Evolutionary conservation across 2,888 invertebrate genomes (phyloP).

Genomic region (Euzetes globulus): DNA sequence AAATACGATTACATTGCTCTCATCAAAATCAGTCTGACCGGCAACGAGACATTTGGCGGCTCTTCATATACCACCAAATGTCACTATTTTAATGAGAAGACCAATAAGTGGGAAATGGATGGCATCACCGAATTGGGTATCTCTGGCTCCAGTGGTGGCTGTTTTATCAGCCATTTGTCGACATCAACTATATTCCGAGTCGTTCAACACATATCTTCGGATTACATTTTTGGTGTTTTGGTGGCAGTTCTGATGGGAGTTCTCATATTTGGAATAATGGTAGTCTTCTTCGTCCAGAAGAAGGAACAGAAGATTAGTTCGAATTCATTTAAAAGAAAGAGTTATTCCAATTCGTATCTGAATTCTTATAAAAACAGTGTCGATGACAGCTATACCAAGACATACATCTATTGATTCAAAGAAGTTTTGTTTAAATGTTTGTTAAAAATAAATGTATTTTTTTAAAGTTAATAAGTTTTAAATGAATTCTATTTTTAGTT

Average conservation of each 20-base stretch:
- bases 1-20: background rate
- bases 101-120: background rate
- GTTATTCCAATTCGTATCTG: background rate
- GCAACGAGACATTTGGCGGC: background rate
- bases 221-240: conserved; percentile 5
- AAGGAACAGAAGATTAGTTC: background rate
- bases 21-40: background rate
- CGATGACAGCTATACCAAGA: too few relatives aligned
- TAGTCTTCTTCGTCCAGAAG: background rate
- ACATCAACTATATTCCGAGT: background rate
- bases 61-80: background rate
- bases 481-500: too few relatives aligned
- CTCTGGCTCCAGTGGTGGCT: background rate
- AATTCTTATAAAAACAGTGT: too few relatives aligned
- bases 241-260: background rate
- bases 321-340: background rate
- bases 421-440: too few relatives aligned
- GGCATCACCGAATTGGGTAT: background rate
- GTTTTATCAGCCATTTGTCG: background rate
- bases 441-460: too few relatives aligned
- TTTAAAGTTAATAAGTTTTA: too few relatives aligned
- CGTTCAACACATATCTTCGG: background rate
- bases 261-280: background rate
- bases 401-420: too few relatives aligned
- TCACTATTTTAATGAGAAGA: background rate